phyloP scores from a whole-genome alignment of 2,113 vertebrate species.

The Micromys minutus region DNA sequence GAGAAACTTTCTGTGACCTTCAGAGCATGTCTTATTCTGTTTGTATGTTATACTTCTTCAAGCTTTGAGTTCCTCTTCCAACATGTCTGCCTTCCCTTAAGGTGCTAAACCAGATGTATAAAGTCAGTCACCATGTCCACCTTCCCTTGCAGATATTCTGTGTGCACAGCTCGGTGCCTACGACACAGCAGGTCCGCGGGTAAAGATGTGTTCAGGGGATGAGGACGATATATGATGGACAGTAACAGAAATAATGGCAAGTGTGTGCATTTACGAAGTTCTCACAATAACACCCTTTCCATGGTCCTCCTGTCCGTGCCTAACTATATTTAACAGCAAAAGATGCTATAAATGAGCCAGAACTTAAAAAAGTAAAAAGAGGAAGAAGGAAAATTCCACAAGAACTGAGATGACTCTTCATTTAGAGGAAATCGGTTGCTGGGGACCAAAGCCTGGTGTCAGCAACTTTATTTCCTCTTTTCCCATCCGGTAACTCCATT shows the following conservation, averaged over 20 bases:
- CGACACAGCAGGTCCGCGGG: background rate
- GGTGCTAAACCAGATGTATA: background rate
- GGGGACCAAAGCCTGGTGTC: background rate
- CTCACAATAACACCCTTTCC: background rate
- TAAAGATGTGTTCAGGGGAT: background rate
- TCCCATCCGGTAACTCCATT: constrained; percentile 37
- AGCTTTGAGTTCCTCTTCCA: background rate
- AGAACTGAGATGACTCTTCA: background rate
- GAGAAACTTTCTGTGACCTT: background rate
- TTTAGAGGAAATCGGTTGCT: constrained; percentile 49
- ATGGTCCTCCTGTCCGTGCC: background rate
- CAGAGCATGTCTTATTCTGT: background rate
- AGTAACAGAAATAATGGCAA: too few species aligned
- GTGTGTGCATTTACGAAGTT: background rate
- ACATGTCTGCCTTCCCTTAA: background rate
- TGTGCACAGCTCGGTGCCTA: background rate
- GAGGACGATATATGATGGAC: background rate
- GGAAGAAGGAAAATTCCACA: constrained; percentile 39
- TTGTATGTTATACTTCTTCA: background rate
- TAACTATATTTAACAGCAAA: constrained; percentile 35
- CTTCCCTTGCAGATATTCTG: background rate
- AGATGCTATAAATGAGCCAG: background rate
- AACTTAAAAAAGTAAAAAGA: constrained; percentile 27
- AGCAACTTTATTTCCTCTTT: constrained; percentile 64
- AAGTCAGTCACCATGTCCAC: background rate